Evolutionary conservation across 2,888 invertebrate species (phyloP).

Genomic region (Orthosia incerta): DNA sequence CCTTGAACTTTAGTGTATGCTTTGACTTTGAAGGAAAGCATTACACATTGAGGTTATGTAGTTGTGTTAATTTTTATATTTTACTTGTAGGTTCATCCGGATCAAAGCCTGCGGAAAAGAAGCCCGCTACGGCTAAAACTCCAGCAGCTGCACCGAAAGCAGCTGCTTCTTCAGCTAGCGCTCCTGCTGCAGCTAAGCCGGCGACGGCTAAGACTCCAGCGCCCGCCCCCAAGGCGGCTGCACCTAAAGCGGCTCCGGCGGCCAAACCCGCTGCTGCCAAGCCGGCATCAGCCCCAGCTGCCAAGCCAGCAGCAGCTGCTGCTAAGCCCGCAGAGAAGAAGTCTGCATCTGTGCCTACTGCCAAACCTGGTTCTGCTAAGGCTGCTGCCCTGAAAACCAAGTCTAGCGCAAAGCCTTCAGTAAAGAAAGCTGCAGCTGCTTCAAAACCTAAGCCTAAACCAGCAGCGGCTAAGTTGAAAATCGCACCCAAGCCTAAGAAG

Average conservation of each 20-base stretch:
- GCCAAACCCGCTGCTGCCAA: slow-evolving; percentile 84
- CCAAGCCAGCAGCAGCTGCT: slow-evolving; percentile 85
- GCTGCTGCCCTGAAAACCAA: slow-evolving; percentile 88
- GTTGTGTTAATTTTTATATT: slow-evolving; percentile 22
- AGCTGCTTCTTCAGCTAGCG: slow-evolving; percentile 76
- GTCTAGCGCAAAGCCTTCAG: slow-evolving; percentile 89
- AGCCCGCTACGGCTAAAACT: slow-evolving; percentile 84
- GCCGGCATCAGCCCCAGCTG: slow-evolving; percentile 87
- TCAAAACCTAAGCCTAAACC: slow-evolving; percentile 89
- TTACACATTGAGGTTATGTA: slow-evolving; percentile 71
- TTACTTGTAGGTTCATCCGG: slow-evolving; percentile 79
- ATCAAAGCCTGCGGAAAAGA: slow-evolving; percentile 88
- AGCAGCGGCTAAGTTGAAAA: slow-evolving; percentile 87
- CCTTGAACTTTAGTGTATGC: background rate
- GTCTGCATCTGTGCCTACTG: slow-evolving; percentile 81
- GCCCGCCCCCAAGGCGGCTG: slow-evolving; percentile 87
- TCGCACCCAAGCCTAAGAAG: slow-evolving; percentile 90
- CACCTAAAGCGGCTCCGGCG: slow-evolving; percentile 81
- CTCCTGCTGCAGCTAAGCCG: slow-evolving; percentile 79
- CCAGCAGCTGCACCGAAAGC: slow-evolving; percentile 87
- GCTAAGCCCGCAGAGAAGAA: slow-evolving; percentile 84
- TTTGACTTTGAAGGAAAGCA: background rate
- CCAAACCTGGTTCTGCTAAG: slow-evolving; percentile 90
- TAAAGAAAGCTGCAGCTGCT: slow-evolving; percentile 88
- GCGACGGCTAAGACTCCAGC: slow-evolving; percentile 85